A percentile compares a stretch with the other conserved stretches of the same genome.
phyloP scores from a whole-genome alignment of 1,140 invertebrate species.

The Conopomorpha cramerella region DNA sequence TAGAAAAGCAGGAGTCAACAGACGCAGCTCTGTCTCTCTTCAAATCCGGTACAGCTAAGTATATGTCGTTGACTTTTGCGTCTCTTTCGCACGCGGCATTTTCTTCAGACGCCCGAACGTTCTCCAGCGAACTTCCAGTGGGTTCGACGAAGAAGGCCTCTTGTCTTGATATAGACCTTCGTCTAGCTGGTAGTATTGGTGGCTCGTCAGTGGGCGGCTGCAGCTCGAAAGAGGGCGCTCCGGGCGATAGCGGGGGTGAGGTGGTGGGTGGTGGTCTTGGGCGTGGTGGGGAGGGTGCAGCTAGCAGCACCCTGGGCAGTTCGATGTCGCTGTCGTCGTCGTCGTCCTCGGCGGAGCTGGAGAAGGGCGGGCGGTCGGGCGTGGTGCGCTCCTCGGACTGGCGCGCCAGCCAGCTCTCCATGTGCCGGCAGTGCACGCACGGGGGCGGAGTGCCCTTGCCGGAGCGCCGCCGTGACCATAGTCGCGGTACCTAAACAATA shows the following conservation, averaged over 20 bases:
- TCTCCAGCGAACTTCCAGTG: conserved; percentile 68
- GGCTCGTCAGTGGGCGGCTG: conserved; percentile 56
- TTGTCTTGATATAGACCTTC: conserved; percentile 74
- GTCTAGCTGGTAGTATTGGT: conserved; percentile 44
- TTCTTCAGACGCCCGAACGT: conserved; percentile 64
- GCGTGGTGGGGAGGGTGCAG: conserved; percentile 63
- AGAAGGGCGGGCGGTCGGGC: conserved; percentile 48
- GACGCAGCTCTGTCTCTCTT: conserved; percentile 82
- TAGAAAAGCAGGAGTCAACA: conserved; percentile 80
- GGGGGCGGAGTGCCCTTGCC: conserved; percentile 65
- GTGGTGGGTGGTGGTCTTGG: conserved; percentile 47
- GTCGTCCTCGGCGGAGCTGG: conserved; percentile 59
- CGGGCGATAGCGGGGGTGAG: conserved; percentile 59
- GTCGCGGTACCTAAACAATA: conserved; percentile 60
- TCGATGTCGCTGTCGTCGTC: conserved; percentile 60
- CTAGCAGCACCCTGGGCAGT: conserved; percentile 66
- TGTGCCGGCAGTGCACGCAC: conserved; percentile 68
- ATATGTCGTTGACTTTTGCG: conserved; percentile 70
- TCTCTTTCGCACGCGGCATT: conserved; percentile 59
- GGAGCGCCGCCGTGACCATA: conserved; percentile 66
- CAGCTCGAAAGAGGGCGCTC: conserved; percentile 55
- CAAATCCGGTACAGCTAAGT: conserved; percentile 79
- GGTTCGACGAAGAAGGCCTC: conserved; percentile 78
- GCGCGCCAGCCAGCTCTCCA: conserved; percentile 65
- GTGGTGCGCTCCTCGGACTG: conserved; percentile 55